Evolutionary conservation across 2,113 vertebrate species (phyloP).

Genomic region (Tenrec ecaudatus): DNA sequence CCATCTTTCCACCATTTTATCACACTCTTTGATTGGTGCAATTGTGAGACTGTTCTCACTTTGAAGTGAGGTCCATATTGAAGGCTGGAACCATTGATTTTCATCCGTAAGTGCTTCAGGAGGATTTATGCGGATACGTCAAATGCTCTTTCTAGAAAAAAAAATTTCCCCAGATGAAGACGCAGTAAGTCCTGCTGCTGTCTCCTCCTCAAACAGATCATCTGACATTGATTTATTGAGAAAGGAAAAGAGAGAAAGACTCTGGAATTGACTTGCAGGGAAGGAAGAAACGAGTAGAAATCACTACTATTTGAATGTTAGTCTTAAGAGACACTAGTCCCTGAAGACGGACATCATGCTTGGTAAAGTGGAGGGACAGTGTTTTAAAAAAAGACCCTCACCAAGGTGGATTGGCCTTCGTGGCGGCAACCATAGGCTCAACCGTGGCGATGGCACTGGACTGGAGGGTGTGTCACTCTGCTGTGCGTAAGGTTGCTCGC

Average conservation of each 20-base stretch:
- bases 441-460: too few species aligned
- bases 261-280: slow-evolving; percentile 22
- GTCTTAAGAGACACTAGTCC: too few species aligned
- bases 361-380: background rate
- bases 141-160: background rate
- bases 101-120: background rate
- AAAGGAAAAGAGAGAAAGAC: background rate
- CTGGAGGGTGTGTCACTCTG: too few species aligned
- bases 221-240: slow-evolving; percentile 31
- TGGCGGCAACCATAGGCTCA: too few species aligned
- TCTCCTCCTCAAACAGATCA: slow-evolving; percentile 41
- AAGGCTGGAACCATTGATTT: background rate
- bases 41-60: background rate
- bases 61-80: background rate
- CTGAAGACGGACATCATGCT: too few species aligned
- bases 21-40: background rate
- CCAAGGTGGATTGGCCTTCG: too few species aligned
- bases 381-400: background rate
- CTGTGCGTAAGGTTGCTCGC: too few species aligned
- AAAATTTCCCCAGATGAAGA: slow-evolving; percentile 14
- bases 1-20: background rate
- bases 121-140: background rate
- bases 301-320: background rate
- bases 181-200: background rate
- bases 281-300: slow-evolving; percentile 20